Conservation (phyloP, 2,888 invertebrate species). For the Craniophora ligustri region DNA sequence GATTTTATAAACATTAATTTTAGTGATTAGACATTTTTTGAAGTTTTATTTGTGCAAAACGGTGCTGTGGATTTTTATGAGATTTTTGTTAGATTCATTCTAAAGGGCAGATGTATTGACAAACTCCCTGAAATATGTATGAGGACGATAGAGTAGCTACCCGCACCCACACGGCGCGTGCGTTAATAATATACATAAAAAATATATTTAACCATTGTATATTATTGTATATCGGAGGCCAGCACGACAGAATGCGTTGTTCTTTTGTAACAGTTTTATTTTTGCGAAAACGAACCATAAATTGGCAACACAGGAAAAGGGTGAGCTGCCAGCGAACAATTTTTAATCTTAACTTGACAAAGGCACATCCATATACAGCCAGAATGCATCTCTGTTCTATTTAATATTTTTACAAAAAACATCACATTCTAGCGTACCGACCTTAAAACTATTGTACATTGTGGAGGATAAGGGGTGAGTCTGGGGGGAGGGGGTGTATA, state of each 20-base stretch:
- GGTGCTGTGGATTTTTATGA: constrained; percentile 24
- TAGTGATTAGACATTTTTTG: constrained; percentile 16
- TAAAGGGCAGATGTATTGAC: constrained; percentile 70
- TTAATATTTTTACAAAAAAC: constrained; percentile 52
- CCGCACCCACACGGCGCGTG: constrained; percentile 51
- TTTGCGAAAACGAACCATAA: neutral
- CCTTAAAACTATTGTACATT: constrained; percentile 83
- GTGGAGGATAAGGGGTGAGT: constrained; percentile 76
- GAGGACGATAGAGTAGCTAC: constrained; percentile 39
- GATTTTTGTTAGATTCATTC: constrained; percentile 69
- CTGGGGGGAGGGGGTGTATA: constrained; percentile 69
- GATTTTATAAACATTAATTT: constrained; percentile 18
- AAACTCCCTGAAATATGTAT: constrained; percentile 65
- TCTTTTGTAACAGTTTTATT: constrained; percentile 30
- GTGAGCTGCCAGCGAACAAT: constrained; percentile 5
- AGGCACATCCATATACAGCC: neutral
- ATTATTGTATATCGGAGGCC: constrained; percentile 81
- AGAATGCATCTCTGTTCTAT: neutral
- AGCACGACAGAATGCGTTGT: constrained; percentile 69
- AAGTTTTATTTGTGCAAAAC: constrained; percentile 34
- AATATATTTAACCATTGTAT: constrained; percentile 72
- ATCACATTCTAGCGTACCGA: constrained; percentile 66
- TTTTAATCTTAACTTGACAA: neutral
- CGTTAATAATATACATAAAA: constrained; percentile 53
- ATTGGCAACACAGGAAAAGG: constrained; percentile 22